phyloP scores from a whole-genome alignment of 2,797 vertebrate genomes.

The Sebastes vulpes region DNA sequence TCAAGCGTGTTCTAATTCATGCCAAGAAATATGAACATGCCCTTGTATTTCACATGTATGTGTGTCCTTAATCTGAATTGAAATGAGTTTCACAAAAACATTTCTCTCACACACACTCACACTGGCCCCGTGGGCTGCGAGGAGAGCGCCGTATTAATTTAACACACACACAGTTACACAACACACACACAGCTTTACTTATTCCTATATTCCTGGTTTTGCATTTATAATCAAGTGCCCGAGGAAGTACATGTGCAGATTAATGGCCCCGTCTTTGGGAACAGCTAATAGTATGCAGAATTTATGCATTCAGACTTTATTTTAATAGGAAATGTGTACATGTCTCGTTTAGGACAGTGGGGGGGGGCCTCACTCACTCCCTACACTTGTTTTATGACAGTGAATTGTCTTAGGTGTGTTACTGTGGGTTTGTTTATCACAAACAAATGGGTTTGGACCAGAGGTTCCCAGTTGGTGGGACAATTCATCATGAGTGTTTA shows the following conservation, averaged over 20 bases:
- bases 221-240: constrained; percentile 63
- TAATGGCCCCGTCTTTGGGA: constrained; percentile 52
- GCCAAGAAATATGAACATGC: background rate
- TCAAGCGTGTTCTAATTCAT: constrained; percentile 5
- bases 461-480: background rate
- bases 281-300: constrained; percentile 55
- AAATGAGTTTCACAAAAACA: constrained; percentile 23
- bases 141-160: constrained; percentile 5
- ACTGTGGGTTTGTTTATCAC: background rate
- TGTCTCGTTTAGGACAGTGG: constrained; percentile 1
- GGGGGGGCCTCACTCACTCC: background rate
- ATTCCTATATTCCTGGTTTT: constrained; percentile 37
- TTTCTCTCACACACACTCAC: background rate
- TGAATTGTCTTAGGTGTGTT: background rate
- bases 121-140: constrained; percentile 9
- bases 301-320: constrained; percentile 40
- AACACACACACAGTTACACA: constrained; percentile 26
- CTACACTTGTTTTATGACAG: constrained; percentile 13
- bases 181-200: constrained; percentile 13
- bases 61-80: constrained; percentile 8
- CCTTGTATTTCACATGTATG: background rate
- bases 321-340: constrained; percentile 46
- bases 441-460: background rate
- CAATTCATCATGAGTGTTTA: background rate
- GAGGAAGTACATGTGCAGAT: constrained; percentile 65